Conservation (phyloP, 2,113 vertebrate species). For the Scalopus aquaticus region DNA sequence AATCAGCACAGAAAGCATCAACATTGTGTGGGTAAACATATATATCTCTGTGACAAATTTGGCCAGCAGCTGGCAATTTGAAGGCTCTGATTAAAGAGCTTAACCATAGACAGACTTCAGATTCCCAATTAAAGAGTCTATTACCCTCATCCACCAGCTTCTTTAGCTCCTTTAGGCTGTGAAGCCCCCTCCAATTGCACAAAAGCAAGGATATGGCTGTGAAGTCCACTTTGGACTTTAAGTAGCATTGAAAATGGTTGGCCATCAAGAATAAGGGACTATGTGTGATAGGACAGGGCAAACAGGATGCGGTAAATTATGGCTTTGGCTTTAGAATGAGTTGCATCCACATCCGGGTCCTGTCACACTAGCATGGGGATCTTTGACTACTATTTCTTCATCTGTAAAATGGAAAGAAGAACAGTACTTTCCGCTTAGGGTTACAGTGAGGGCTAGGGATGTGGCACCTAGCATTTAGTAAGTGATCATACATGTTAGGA, state of each 20-base stretch:
- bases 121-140: not conserved
- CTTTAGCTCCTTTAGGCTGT: not conserved
- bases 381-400: not conserved
- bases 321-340: not conserved
- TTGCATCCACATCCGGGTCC: not conserved
- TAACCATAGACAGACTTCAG: not conserved
- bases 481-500: not conserved
- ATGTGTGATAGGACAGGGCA: rapidly evolving
- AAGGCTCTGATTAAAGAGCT: not conserved
- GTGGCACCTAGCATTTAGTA: not conserved
- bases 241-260: not conserved
- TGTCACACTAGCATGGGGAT: not conserved
- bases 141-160: not conserved
- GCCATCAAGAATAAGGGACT: not conserved
- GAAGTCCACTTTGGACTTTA: too few species aligned
- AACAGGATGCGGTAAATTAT: not conserved
- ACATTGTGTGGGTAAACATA: not conserved
- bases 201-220: not conserved
- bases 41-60: not conserved
- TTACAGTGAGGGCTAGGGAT: not conserved
- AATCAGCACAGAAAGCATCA: not conserved
- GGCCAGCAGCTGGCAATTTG: not conserved
- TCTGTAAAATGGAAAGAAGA: not conserved
- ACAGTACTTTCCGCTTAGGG: not conserved
- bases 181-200: not conserved